Evolutionary conservation across 2,888 invertebrate species (phyloP), one percentile per base, ranked within the genome.

Genomic region (Drosophila rubida): DNA sequence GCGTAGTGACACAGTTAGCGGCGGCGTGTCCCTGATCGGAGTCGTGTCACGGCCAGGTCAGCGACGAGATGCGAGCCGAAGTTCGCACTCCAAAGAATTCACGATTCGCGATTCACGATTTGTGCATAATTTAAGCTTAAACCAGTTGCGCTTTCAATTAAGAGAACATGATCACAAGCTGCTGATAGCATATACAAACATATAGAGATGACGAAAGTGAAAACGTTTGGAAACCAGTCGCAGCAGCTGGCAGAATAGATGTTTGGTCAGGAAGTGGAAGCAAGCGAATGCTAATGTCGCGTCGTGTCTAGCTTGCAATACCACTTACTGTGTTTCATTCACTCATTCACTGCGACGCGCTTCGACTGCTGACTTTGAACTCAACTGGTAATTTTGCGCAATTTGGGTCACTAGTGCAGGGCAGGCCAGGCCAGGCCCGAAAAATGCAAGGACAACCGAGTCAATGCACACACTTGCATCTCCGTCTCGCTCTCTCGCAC

Each of bases 351-450:
- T 32, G 11, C n/a, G 32, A 32, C 9, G 8, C 9, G 27, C 9
- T 27, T 27, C 30, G 16, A 39, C 19, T 19, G 49, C 74, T 75
- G 71, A 39, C 76, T 73, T 75, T 73, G 76, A 76, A 76, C 73
- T 73, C 75, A 58, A 39, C 46, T 59, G 41, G 41, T 62, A 55
- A 58, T 58, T 69, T 69, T 58, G 35, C 46, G 75, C 49, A 58
- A 75, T 69, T 68, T 82, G 78, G 81, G 81, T 84, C 81, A 87
- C 58, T 76, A 64, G 80, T 76, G 80, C 77, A 79, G 32, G 32
- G 32, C 19, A 19, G 32, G n/a, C n/a, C n/a, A n/a, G n/a, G n/a
- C n/a, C 32, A 32, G 53, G 55, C 63, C 63, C 55, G 41, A 55
- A 64, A 68, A 59, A 60, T 70, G 62, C 85, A 85, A 85, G 82